Percentiles rank a stretch among this genome's conserved stretches.
Evolutionary conservation across 1,140 invertebrate species (phyloP).

Genomic region (Cotesia typhae): DNA sequence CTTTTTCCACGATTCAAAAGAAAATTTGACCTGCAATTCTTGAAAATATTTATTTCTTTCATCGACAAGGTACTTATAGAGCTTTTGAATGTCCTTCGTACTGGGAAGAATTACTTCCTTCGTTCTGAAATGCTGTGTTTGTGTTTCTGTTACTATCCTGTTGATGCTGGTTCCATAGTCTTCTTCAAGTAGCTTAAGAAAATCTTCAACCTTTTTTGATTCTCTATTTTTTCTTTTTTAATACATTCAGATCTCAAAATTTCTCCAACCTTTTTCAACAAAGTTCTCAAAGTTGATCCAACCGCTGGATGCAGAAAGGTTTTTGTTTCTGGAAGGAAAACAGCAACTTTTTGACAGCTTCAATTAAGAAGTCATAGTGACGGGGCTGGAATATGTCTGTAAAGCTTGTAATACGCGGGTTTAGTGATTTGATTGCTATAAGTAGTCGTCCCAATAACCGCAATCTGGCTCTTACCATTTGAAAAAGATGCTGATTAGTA

Average conservation of each 20-base stretch:
- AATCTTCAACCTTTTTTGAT: conserved; percentile 37
- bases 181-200: conserved; percentile 34
- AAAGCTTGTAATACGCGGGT: conserved; percentile 3
- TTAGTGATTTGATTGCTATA: not conserved
- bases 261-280: conserved; percentile 36
- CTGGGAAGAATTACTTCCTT: conserved; percentile 23
- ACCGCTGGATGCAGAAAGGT: conserved; percentile 14
- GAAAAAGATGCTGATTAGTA: conserved; percentile 9
- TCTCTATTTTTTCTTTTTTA: conserved; percentile 30
- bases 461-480: conserved; percentile 10
- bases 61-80: not conserved
- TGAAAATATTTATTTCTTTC: conserved; percentile 10
- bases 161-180: conserved; percentile 30
- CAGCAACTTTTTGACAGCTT: conserved; percentile 18
- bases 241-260: conserved; percentile 34
- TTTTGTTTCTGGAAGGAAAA: conserved; percentile 16
- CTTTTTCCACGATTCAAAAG: not conserved
- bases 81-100: conserved; percentile 16
- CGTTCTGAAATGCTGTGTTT: conserved; percentile 11
- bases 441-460: conserved; percentile 15
- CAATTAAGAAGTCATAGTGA: conserved; percentile 16
- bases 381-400: conserved; percentile 17
- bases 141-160: conserved; percentile 29
- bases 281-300: conserved; percentile 25
- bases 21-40: conserved; percentile 17